phyloP scores from a whole-genome alignment of 2,888 invertebrate genomes.

The Hybos culiciformis region DNA sequence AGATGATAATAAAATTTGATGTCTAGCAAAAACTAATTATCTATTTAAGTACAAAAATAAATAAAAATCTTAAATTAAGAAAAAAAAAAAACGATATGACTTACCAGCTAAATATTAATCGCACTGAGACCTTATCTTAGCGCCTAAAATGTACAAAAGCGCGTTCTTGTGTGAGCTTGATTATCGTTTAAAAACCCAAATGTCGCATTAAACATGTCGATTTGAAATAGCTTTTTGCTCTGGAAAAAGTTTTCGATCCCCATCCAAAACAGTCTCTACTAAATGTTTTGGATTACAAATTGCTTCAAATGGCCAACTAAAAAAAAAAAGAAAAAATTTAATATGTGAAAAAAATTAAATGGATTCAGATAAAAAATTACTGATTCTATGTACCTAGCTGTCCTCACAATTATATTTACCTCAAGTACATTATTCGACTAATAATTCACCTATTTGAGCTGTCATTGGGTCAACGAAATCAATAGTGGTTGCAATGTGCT shows the following conservation, averaged over 20 bases:
- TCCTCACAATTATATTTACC: background rate
- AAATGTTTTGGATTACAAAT: slow-evolving; percentile 86
- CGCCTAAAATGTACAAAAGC: no score
- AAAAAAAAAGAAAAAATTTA: slow-evolving; percentile 49
- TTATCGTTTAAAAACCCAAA: slow-evolving; percentile 83
- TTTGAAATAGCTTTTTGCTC: slow-evolving; percentile 79
- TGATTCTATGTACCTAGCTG: background rate
- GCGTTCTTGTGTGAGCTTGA: slow-evolving; percentile 76
- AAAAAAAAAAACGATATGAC: no score
- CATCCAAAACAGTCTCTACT: slow-evolving; percentile 44
- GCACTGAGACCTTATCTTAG: no score
- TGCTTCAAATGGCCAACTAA: slow-evolving; percentile 69
- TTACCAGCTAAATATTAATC: no score
- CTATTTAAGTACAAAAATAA: no score
- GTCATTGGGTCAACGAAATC: slow-evolving; percentile 86
- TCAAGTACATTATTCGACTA: background rate
- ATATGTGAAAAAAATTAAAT: slow-evolving; percentile 5
- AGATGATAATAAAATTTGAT: no score
- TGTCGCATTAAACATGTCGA: slow-evolving; percentile 81
- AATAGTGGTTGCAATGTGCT: slow-evolving; percentile 76
- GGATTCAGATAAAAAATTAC: background rate
- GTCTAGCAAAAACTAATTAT: no score
- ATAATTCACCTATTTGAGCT: slow-evolving; percentile 49
- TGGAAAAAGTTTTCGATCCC: slow-evolving; percentile 64
- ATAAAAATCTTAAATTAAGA: no score